Percentiles rank a stretch among this genome's conserved stretches.
These are phyloP conservation scores for Leptinotarsa haldemani DNA, from an alignment of 2,888 invertebrate species.

Conservation along the genomic window DNA sequence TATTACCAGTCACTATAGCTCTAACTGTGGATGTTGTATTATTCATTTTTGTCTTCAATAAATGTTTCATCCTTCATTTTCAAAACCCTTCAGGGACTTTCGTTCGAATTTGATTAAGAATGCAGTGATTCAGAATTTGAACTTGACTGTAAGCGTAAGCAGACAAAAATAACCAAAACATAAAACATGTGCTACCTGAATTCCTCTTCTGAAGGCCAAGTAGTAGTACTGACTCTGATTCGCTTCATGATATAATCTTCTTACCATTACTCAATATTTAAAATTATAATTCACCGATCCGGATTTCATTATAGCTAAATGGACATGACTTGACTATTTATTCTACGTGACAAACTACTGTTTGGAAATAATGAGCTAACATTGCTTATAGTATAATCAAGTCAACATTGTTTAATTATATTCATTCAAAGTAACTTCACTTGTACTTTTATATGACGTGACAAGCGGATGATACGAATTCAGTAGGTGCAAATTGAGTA, in stretches of 20 bases:
- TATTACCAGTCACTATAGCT: too few relatives aligned
- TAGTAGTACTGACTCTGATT: neutral
- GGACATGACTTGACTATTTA: constrained; percentile 9
- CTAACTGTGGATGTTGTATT: too few relatives aligned
- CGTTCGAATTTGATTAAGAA: too few relatives aligned
- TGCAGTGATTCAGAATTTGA: too few relatives aligned
- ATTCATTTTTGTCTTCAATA: too few relatives aligned
- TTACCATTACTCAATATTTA: neutral
- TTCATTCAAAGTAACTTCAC: constrained; percentile 9
- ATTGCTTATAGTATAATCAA: neutral
- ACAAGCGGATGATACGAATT: neutral
- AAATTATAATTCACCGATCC: neutral
- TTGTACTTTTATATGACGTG: constrained; percentile 8
- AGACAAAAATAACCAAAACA: too few relatives aligned
- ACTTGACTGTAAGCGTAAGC: too few relatives aligned
- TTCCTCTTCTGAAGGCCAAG: neutral
- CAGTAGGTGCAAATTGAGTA: constrained; percentile 3
- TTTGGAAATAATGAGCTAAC: constrained; percentile 6
- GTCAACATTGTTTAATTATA: constrained; percentile 6
- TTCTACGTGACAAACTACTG: constrained; percentile 10
- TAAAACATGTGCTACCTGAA: neutral
- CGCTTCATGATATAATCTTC: neutral
- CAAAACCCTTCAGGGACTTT: too few relatives aligned
- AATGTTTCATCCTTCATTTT: too few relatives aligned
- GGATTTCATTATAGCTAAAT: neutral